These are phyloP conservation scores for Microdon myrmicae DNA, from an alignment of 2,888 invertebrate species.

Conservation along the genomic window DNA sequence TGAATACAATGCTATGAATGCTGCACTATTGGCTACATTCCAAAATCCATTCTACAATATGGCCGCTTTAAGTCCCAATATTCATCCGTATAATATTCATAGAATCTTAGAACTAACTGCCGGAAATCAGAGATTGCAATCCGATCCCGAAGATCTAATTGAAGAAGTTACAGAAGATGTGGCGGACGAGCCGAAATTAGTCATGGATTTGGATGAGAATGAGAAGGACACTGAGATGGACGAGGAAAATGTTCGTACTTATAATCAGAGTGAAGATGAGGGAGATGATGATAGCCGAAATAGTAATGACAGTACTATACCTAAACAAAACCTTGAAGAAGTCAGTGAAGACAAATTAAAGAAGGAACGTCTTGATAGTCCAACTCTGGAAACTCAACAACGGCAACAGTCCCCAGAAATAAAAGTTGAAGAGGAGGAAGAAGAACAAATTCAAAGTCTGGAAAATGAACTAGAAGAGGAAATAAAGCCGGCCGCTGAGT, in stretches of 20 bases:
- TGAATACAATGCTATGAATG: slow-evolving; percentile 71
- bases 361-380: slow-evolving; percentile 12
- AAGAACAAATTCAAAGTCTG: slow-evolving; percentile 58
- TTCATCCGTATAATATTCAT: slow-evolving; percentile 65
- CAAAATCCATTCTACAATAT: slow-evolving; percentile 65
- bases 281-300: slow-evolving; percentile 41
- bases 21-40: slow-evolving; percentile 69
- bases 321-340: slow-evolving; percentile 38
- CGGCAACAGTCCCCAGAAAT: slow-evolving; percentile 66
- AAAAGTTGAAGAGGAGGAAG: slow-evolving; percentile 48
- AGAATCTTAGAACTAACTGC: slow-evolving; percentile 64
- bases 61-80: slow-evolving; percentile 62
- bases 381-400: slow-evolving; percentile 62
- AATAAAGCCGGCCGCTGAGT: slow-evolving; percentile 45
- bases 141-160: slow-evolving; percentile 72
- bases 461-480: slow-evolving; percentile 42
- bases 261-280: slow-evolving; percentile 38
- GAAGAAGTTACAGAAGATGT: slow-evolving; percentile 73
- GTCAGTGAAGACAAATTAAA: slow-evolving; percentile 32
- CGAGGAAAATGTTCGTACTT: slow-evolving; percentile 68
- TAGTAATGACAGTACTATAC: slow-evolving; percentile 37
- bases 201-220: slow-evolving; percentile 76
- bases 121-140: slow-evolving; percentile 60
- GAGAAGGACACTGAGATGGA: slow-evolving; percentile 64
- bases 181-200: slow-evolving; percentile 71